A percentile compares a stretch with the other conserved stretches of the same genome.
Evolutionary conservation across 2,797 vertebrate genomes (phyloP).

Genomic region (Cetoscarus ocellatus): DNA sequence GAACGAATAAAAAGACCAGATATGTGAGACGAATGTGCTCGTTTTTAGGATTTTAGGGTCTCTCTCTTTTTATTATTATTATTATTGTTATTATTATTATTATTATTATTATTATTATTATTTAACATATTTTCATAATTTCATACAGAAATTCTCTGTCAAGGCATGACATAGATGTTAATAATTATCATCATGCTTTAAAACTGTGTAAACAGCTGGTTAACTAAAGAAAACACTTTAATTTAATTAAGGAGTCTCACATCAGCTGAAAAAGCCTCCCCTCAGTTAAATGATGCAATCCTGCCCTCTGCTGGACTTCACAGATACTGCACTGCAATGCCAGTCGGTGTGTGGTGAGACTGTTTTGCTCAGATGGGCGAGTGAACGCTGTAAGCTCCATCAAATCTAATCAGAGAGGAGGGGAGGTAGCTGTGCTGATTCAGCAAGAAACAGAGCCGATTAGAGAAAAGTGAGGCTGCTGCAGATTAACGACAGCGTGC

Average conservation of each 20-base stretch:
- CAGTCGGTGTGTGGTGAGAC: slow-evolving; percentile 2
- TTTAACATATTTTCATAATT: too few relatives aligned
- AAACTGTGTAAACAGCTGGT: too few relatives aligned
- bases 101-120: too few relatives aligned
- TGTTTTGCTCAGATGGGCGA: slow-evolving; percentile 48
- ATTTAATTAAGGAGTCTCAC: not conserved
- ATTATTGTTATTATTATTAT: too few relatives aligned
- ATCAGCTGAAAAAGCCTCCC: not conserved
- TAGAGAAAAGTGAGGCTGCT: slow-evolving; percentile 69
- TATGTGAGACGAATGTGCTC: too few relatives aligned
- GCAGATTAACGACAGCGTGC: slow-evolving; percentile 72
- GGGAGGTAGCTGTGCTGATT: slow-evolving; percentile 65
- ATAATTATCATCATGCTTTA: too few relatives aligned
- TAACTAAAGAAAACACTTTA: too few relatives aligned
- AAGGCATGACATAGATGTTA: too few relatives aligned
- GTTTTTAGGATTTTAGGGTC: too few relatives aligned
- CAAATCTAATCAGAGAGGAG: slow-evolving; percentile 73
- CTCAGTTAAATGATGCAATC: not conserved
- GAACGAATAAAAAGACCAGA: too few relatives aligned
- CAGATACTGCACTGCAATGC: slow-evolving; percentile 7
- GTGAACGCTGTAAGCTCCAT: slow-evolving; percentile 63
- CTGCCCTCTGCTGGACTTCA: slow-evolving; percentile 43
- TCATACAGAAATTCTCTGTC: too few relatives aligned
- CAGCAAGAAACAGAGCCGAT: slow-evolving; percentile 75
- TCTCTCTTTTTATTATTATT: too few relatives aligned